Percentiles rank a stretch among this genome's conserved stretches.
Conservation (phyloP, 2,888 invertebrate genomes). For the Tenthredo notha region DNA sequence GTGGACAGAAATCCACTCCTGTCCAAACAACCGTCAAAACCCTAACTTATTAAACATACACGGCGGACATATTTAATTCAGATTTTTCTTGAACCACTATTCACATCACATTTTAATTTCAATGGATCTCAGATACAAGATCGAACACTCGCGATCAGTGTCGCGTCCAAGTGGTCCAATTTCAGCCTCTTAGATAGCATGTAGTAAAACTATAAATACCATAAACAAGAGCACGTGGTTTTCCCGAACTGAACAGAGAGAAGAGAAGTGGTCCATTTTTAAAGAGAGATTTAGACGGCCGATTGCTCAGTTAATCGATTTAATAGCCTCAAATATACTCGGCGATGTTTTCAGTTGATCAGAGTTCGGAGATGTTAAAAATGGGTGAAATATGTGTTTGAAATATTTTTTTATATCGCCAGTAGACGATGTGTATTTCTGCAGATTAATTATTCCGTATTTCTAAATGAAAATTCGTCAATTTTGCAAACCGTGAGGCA, state of each 20-base stretch:
- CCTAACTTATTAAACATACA: not conserved
- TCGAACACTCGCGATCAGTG: not conserved
- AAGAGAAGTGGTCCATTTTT: conserved; percentile 4
- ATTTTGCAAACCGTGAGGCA: not conserved
- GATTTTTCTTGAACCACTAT: not conserved
- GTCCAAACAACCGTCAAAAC: conserved; percentile 24
- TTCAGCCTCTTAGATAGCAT: not conserved
- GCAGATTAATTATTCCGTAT: not conserved
- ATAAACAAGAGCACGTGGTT: conserved; percentile 48
- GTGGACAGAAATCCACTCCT: not conserved
- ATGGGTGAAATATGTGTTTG: not conserved
- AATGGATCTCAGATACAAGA: conserved; percentile 1
- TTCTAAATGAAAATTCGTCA: not conserved
- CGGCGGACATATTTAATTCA: not conserved
- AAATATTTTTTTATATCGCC: not conserved
- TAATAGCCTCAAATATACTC: not conserved
- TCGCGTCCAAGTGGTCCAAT: conserved; percentile 18
- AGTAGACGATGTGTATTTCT: not conserved
- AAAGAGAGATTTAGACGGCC: conserved; percentile 32
- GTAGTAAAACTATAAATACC: conserved; percentile 49
- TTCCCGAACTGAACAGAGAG: not conserved
- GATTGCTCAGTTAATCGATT: conserved; percentile 25
- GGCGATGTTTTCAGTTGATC: not conserved
- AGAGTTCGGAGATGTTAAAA: not conserved
- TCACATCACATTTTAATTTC: not conserved